Base-by-base conservation (phyloP, 2,113 vertebrate genomes). In the Athene noctua region DNA sequence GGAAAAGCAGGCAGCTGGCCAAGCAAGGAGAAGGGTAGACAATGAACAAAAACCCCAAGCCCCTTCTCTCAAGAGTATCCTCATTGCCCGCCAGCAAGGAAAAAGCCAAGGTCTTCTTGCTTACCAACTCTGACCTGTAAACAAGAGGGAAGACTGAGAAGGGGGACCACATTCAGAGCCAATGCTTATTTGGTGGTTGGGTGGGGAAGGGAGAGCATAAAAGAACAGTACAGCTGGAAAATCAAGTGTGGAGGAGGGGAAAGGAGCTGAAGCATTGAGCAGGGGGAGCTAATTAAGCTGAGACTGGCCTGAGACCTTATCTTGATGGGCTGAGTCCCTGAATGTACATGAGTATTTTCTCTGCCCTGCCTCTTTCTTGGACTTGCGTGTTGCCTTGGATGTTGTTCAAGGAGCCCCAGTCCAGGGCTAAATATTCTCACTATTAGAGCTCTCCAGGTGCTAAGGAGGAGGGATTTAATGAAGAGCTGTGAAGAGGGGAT, bases 221-320 rank as follows among this genome's bases (percentile, higher is more conserved):
- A 84, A 96, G 65, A 91, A 81, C 15, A 30, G 91, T 67, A 58
- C 67, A 95, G 78, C 94, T 95, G 91, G 96, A 97, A 97, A 95
- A 95, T 89, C 91, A 66, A 90, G 92, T 93, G 81, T 94, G 90
- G 92, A 93, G 93, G 95, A 92, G 77, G 93, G 92, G 94, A 93
- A 78, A 90, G 87, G 66, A 91, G 75, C 80, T 78, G 85, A 77
- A 91, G 46, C 70, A 36, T 9, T 57, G 73, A 87, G 77, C 34
- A 81, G 66, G 32, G 71, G 62, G 15, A 85, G 27, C 46, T 90
- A 87, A 87, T 97, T 96, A 94, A 95, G 46, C 78, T 58, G 58
- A 96, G 88, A 90, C 92, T 87, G 93, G 86, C 92, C 90, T 10
- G 59, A 87, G 78, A 78, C 58, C 29, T 95, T 88, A 95, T 96